Conservation (phyloP, 2,888 invertebrate species). For the Athalia cordata region DNA sequence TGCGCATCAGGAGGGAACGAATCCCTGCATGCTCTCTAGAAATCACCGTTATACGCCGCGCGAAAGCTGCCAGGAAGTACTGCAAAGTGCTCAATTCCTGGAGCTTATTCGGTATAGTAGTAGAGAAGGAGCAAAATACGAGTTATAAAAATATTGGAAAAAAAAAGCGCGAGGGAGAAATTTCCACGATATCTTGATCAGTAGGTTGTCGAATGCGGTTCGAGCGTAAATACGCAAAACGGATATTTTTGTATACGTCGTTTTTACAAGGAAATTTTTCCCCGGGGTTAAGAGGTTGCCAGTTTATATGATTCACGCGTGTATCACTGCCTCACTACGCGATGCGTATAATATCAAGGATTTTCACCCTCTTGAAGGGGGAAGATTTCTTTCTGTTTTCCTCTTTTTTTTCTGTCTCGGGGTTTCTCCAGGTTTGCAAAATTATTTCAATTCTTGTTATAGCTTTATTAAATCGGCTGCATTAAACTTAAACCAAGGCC, state of each 20-base stretch:
- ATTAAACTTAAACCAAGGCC: neutral
- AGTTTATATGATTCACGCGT: conserved; percentile 20
- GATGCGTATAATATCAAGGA: conserved; percentile 8
- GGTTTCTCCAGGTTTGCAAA: neutral
- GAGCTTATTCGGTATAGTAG: neutral
- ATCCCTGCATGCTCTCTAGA: neutral
- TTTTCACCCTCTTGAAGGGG: neutral
- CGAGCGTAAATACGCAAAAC: neutral
- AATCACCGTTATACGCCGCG: neutral
- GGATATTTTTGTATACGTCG: neutral
- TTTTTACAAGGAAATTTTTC: conserved; percentile 13
- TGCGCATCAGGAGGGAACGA: neutral
- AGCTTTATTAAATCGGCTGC: conserved; percentile 1
- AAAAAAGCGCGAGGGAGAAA: neutral
- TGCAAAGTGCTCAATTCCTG: conserved; percentile 1
- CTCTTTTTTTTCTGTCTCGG: neutral
- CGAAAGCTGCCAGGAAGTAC: neutral
- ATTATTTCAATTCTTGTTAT: neutral
- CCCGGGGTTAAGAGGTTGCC: conserved; percentile 26
- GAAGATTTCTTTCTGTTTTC: neutral
- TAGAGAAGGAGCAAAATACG: no score
- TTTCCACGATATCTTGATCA: neutral
- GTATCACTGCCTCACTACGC: neutral
- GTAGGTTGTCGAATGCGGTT: conserved; percentile 20
- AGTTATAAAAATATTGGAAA: neutral